Percentiles rank a stretch among this genome's conserved stretches.
Evolutionary conservation across 2,113 vertebrate genomes (phyloP).

Genomic region (Dipodomys stephensi): DNA sequence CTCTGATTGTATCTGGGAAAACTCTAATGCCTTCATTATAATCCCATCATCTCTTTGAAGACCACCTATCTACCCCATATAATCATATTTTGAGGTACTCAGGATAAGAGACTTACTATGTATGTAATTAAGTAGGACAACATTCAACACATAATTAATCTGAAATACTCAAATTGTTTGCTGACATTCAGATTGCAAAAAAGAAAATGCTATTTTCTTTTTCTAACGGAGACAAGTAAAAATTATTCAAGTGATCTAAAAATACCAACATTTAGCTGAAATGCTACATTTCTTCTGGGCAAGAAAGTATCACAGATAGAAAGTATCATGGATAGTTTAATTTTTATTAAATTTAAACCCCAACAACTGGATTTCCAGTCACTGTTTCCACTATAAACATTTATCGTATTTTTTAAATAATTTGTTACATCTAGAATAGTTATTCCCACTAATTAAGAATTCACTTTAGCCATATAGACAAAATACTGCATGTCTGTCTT

Average conservation of each 20-base stretch:
- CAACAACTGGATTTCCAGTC: background rate
- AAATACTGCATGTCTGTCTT: slow-evolving; percentile 20
- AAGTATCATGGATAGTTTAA: background rate
- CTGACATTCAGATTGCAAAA: slow-evolving; percentile 34
- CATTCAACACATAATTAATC: background rate
- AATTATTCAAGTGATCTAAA: slow-evolving; percentile 6
- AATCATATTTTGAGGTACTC: background rate
- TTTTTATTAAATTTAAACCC: slow-evolving; percentile 37
- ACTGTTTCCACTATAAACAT: background rate
- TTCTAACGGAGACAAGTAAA: background rate
- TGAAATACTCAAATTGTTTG: background rate
- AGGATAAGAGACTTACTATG: background rate
- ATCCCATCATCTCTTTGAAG: background rate
- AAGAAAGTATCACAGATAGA: slow-evolving; percentile 31
- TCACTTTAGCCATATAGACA: background rate
- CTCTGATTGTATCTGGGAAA: background rate
- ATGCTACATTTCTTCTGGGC: background rate
- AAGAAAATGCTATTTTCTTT: background rate
- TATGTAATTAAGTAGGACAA: background rate
- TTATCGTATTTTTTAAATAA: background rate
- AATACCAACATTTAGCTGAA: slow-evolving; percentile 11
- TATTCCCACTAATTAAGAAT: slow-evolving; percentile 8
- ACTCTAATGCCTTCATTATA: background rate
- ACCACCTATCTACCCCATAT: no score
- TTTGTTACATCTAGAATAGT: background rate